Evolutionary conservation across 2,888 invertebrate genomes (phyloP).

Genomic region (Nomada flava): DNA sequence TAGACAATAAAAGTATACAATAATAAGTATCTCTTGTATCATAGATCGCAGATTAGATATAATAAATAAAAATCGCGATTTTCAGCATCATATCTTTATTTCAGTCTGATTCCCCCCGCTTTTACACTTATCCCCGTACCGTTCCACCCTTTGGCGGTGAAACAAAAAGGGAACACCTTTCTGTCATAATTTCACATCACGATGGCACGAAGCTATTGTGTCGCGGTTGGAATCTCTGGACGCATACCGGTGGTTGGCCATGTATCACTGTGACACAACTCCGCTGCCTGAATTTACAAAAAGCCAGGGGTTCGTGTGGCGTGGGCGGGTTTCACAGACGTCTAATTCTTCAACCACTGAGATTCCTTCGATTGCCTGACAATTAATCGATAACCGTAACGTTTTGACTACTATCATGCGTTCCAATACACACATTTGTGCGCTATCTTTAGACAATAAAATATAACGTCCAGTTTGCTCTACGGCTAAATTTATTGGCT

Average conservation of each 20-base stretch:
- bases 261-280: conserved; percentile 61
- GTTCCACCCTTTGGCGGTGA: conserved; percentile 14
- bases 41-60: not conserved
- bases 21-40: not conserved
- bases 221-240: conserved; percentile 66
- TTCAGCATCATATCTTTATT: not conserved
- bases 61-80: not conserved
- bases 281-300: conserved; percentile 59
- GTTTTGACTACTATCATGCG: not conserved
- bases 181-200: conserved; percentile 71
- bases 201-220: conserved; percentile 61
- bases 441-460: no score
- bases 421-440: no score
- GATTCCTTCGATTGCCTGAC: not conserved
- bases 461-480: no score
- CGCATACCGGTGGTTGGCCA: conserved; percentile 56
- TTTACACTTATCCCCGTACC: not conserved
- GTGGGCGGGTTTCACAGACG: not conserved
- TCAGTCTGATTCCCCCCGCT: not conserved
- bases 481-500: no score
- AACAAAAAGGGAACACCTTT: conserved; percentile 53
- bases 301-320: conserved; percentile 25
- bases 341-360: conserved; percentile 23
- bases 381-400: not conserved
- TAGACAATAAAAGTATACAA: no score